A percentile compares a stretch with the other conserved stretches of the same genome.
Evolutionary conservation across 2,113 vertebrate genomes (phyloP).

Genomic region (Sturnus vulgaris): DNA sequence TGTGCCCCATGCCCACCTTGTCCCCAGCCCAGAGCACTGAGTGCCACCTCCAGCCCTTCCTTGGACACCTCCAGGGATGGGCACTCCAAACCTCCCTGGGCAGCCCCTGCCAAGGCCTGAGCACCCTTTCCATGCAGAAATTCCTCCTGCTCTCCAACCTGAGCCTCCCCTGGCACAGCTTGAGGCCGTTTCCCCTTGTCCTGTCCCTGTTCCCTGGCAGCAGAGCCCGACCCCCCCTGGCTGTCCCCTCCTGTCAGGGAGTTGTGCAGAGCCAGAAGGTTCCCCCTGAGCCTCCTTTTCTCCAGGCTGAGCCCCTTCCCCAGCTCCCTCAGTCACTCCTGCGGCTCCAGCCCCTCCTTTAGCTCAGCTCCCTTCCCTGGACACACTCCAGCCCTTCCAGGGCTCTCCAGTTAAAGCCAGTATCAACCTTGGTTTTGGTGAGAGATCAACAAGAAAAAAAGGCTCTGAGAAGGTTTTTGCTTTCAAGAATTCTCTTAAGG

Average conservation of each 20-base stretch:
- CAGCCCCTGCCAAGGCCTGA: not conserved
- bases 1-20: not conserved
- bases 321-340: not conserved
- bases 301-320: not conserved
- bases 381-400: not conserved
- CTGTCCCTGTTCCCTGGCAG: not conserved
- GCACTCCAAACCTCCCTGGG: not conserved
- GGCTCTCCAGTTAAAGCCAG: not conserved
- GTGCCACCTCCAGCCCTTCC: not conserved
- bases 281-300: not conserved
- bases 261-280: not conserved
- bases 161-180: not conserved
- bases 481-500: not conserved
- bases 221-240: not conserved
- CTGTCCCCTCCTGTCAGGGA: not conserved
- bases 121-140: not conserved
- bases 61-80: not conserved
- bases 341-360: not conserved
- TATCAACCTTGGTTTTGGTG: not conserved
- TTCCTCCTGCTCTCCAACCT: not conserved
- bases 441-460: not conserved
- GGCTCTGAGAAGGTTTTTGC: not conserved
- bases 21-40: not conserved
- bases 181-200: not conserved
- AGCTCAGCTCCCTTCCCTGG: not conserved